Evolutionary conservation across 1,140 invertebrate genomes (phyloP), one percentile per base, ranked within the genome.

Genomic region (Drosophila arizonae): DNA sequence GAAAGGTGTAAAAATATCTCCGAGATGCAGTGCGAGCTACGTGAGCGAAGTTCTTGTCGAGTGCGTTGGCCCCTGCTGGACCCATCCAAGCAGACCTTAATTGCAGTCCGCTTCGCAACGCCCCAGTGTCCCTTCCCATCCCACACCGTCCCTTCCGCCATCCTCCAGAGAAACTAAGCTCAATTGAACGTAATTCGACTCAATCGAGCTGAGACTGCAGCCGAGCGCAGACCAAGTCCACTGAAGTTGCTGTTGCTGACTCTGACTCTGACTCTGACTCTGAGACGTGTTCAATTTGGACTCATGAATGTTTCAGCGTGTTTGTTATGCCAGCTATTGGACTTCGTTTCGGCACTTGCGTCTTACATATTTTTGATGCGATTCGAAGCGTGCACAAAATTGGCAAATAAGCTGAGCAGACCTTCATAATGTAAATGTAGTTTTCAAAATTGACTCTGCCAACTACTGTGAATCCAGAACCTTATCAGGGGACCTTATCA

Each of bases 281-380:
- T 66, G 56, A 46, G 77, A 88, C 84, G 84, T 88, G 84, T 85
- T 89, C 84, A 88, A 88, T 88, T 88, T 88, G 80, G 70, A 80
- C 85, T 88, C 84, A 88, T 88, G 80, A 88, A 88, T 88, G 85
- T 89, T 88, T 88, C 80, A 88, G 77, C 77, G 79, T 79, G 71
- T 79, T 82, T 39, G 36, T 39, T 39, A 33, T 33, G 13, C 1
- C 4, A 8, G 82, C 87, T 88, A 87, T 87, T 87, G 79, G 82
- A 88, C 88, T 87, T 87, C 88, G 76, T 88, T 88, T 87, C 68
- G 69, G 82, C 79, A 82, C 76, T 88, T 79, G 82, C 76, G 74
- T 79, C 82, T 87, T 77, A 88, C 26, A 28, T 39, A 76, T 60
- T 57, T 76, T 46, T 62, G 60, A 61, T 61, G 52, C 65, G 66